Base-by-base conservation (phyloP, 1,140 invertebrate genomes). In the Pseudomyrmex sp. region DNA sequence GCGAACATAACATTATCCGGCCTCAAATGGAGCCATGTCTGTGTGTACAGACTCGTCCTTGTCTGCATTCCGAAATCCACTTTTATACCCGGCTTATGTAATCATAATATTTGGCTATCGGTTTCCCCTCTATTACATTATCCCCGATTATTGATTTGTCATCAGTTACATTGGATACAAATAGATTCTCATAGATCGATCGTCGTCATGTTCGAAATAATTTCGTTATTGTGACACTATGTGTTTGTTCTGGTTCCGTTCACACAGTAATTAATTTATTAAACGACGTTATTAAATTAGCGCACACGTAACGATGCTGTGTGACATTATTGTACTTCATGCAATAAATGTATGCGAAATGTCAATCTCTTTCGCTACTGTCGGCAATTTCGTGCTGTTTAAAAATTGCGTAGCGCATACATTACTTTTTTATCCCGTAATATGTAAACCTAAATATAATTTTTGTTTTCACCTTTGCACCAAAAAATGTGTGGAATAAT, bases 91-190 rank as follows among this genome's bases (percentile, higher is more conserved):
- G 20, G 35, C 35, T 48, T 58, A 20, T 20, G 20, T 26, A 48
- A 72, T 46, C 54, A 70, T 54, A 80, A 72, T 72, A 80, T 80
- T 80, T 72, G 44, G 10, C 15, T 72, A 80, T 80, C 76, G 52
- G 20, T 77, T 68, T 46, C 48, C 8, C 20, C 15, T 44, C 54
- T 44, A 54, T 68, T 54, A 20, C 7, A 48, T 79, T 58, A 48
- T n/a, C 44, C 13, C 44, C 15, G 46, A 0, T 23, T 48, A 79
- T 79, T 26, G 76, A 80, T 80, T 70, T 56, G 2, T 56, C 20
- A 61, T 70, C 66, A 72, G 35, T 80, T 10, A 35, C 15, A 54
- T 54, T 48, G 65, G 35, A 35, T 35, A 50, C n/a, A 35, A 20
- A 70, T 70, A 20, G 54, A 48, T 48, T 18, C 18, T 72, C 26